These are phyloP conservation scores for Rhyzopertha dominica DNA, from an alignment of 1,140 invertebrate species.

Conservation along the genomic window DNA sequence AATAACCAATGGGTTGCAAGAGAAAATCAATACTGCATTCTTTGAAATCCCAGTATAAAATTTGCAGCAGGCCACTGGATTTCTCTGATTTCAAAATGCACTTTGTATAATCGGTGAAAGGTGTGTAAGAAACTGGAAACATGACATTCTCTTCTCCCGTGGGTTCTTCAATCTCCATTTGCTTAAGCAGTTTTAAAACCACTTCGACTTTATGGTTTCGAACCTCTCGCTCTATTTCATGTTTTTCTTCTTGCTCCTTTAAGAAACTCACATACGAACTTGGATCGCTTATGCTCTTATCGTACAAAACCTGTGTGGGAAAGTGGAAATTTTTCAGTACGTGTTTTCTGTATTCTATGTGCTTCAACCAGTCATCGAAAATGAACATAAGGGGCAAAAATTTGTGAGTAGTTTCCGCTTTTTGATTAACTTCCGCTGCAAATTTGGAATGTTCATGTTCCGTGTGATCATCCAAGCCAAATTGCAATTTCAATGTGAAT, in stretches of 20 bases:
- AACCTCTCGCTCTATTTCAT: constrained; percentile 20
- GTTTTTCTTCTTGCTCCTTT: constrained; percentile 8
- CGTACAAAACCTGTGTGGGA: constrained; percentile 42
- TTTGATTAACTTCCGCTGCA: constrained; percentile 49
- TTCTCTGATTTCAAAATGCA: constrained; percentile 11
- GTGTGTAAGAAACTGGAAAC: constrained; percentile 26
- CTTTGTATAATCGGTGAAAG: constrained; percentile 22
- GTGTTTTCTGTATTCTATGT: constrained; percentile 54
- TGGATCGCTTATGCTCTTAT: constrained; percentile 20
- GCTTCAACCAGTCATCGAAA: constrained; percentile 58
- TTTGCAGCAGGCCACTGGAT: constrained; percentile 3
- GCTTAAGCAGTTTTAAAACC: constrained; percentile 20
- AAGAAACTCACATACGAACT: constrained; percentile 24
- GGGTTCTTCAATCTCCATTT: constrained; percentile 16
- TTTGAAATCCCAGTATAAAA: constrained; percentile 15
- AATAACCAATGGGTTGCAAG: constrained; percentile 17
- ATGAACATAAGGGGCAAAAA: no score
- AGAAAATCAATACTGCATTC: constrained; percentile 21
- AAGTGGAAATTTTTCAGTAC: constrained; percentile 51
- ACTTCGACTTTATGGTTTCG: constrained; percentile 22
- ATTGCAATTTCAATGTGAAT: constrained; percentile 57
- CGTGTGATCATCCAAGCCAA: constrained; percentile 58
- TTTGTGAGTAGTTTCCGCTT: constrained; percentile 28
- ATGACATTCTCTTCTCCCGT: constrained; percentile 1
- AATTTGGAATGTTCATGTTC: constrained; percentile 55